Base-by-base conservation (phyloP, 2,113 vertebrate species). In the Dicrurus megarhynchus region DNA sequence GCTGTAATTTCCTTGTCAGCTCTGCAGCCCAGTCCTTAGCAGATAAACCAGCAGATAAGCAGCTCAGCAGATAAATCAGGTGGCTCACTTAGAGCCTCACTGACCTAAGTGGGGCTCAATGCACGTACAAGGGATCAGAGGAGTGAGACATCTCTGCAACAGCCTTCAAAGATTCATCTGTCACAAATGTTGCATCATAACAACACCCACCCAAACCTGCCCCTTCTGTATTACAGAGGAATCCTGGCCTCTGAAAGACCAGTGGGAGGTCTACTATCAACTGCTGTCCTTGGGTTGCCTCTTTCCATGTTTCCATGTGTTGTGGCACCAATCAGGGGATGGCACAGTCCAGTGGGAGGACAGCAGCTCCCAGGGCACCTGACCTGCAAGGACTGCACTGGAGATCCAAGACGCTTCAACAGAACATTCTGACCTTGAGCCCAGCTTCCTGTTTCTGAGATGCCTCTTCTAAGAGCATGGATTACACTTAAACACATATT, bases 41-140 rank as follows among this genome's bases (percentile, higher is more conserved):
- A 1, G 86, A 67, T 93, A 90, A 96, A 39, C 60, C 81, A 89
- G 79, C 47, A 93, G 70, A 87, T 95, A 87, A 97, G 88, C 74
- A 95, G 92, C 84, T 94, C 87, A 91, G 70, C 74, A 95, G 64
- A 93, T 60, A 89, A 90, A 94, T 65, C 75, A 68, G 47, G 52
- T 1, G 1, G 52, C 52, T 93, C 83, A 37, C 44, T 87, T 5
- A 1, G 42, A 65, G 67, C 70, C 50, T 69, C 74, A 33, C 3
- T 0, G 33, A 88, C 64, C 79, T 76, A 78, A 46, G 52, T 77
- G 44, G 47, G 28, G 59, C 55, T 85, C 9, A 3, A 21, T 3
- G 14, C 63, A 90, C 1, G 0, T 61, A 44, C 1, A 1, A 28
- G 63, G 75, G 28, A 85, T 59, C 82, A 75, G 80, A 75, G 22